phyloP scores from a whole-genome alignment of 2,113 vertebrate species.

The Gymnocephalus cernua region DNA sequence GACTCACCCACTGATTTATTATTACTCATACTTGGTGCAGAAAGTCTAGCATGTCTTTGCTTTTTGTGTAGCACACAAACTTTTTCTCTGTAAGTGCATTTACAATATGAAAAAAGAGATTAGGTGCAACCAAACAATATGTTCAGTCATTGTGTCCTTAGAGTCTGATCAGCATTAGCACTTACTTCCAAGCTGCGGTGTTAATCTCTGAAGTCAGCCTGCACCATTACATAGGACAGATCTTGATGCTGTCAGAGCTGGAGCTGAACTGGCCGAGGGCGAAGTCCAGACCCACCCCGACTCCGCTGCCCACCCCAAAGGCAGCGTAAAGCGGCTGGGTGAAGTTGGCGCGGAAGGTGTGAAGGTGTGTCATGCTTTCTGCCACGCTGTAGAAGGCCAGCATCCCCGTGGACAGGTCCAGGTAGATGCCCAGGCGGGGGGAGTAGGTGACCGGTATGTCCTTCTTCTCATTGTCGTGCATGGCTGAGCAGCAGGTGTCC shows the following conservation, averaged over 20 bases:
- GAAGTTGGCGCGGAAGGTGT: constrained; percentile 84
- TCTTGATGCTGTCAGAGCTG: constrained; percentile 82
- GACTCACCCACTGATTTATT: constrained; percentile 6
- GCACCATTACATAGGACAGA: constrained; percentile 78
- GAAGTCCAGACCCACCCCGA: constrained; percentile 85
- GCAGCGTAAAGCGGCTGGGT: constrained; percentile 78
- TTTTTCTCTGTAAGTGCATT: constrained; percentile 15
- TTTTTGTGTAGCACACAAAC: neutral
- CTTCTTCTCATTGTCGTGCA: constrained; percentile 87
- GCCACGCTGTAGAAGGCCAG: constrained; percentile 86
- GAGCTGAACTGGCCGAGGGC: constrained; percentile 82
- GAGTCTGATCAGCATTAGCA: neutral
- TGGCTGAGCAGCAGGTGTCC: constrained; percentile 86
- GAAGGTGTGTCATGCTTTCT: constrained; percentile 81
- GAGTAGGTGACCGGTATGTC: constrained; percentile 83
- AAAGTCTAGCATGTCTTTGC: neutral
- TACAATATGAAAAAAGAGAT: neutral
- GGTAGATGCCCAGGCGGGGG: constrained; percentile 84
- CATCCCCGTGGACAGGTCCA: constrained; percentile 73
- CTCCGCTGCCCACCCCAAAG: constrained; percentile 83
- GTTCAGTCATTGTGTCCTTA: neutral
- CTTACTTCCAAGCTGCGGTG: neutral
- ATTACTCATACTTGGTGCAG: neutral
- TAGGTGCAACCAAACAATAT: neutral
- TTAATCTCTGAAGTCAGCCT: neutral